Base-by-base conservation (phyloP, 2,113 vertebrate species). In the Rhinolophus sinicus region DNA sequence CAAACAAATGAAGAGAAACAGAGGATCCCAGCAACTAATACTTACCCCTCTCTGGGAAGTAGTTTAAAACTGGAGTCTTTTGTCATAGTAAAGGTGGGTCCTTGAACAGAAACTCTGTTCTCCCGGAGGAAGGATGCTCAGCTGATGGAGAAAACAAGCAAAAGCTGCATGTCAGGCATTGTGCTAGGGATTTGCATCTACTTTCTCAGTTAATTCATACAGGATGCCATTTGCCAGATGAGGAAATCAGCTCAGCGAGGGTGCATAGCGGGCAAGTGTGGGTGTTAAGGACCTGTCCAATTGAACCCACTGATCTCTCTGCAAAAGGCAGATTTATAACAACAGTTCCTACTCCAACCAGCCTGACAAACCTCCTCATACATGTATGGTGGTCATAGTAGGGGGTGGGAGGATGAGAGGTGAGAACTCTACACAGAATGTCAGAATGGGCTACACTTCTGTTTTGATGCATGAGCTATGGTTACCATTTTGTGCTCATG, bases 221-320 rank as follows among this genome's bases (percentile, higher is more conserved):
- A 73, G 12, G 54, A 70, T n/a, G 9, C 33, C 85, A 81, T 60
- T 64, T 60, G 8, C 33, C 44, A 54, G 65, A 47, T 60, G 54
- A 93, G 30, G 58, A 97, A 93, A 81, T 90, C 44, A 73, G 30
- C 64, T 85, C 67, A 38, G 18, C 72, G 28, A 84, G 11, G n/a
- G 44, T 19, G 4, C 73, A 60, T 3, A 73, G 9, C 15, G 50
- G 92, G 62, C 26, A 30, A 87, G 50, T n/a, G 21, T 69, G 40
- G 30, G 35, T 38, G 50, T 62, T 44, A 30, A 30, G 47, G 47
- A 35, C 3, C 3, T 90, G 88, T 88, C 62, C 62, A 88, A 67
- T 76, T 65, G 78, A 93, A 90, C 65, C 52, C 60, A 73, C 16
- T 24, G 10, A 84, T 47, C 52, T 95, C 58, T 56, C 76, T 44